These are phyloP conservation scores for Drosophila anomalata DNA, from an alignment of 2,888 invertebrate species.

Conservation along the genomic window DNA sequence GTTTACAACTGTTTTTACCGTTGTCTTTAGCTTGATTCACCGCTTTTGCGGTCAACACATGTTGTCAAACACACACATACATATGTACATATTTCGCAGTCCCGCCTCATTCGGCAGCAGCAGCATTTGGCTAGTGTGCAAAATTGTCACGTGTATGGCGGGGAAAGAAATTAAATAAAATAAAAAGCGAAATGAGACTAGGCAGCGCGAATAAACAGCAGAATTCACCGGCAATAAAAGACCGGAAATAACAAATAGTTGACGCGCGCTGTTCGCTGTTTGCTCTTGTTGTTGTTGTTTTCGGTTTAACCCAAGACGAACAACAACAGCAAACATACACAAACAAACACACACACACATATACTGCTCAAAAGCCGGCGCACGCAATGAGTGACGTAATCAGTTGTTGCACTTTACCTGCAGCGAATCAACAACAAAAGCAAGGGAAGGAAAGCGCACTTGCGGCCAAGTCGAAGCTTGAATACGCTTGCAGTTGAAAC, in stretches of 20 bases:
- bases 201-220: neutral
- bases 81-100: neutral
- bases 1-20: conserved; percentile 75
- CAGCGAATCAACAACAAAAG: conserved; percentile 5
- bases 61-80: conserved; percentile 5
- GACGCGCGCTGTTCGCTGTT: conserved; percentile 25
- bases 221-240: conserved; percentile 40
- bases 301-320: conserved; percentile 8
- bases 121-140: conserved; percentile 16
- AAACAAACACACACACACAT: conserved; percentile 3
- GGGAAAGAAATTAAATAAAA: conserved; percentile 7
- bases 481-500: neutral
- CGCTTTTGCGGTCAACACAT: conserved; percentile 51
- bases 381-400: conserved; percentile 71
- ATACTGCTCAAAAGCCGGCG: conserved; percentile 27
- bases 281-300: conserved; percentile 9
- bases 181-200: neutral
- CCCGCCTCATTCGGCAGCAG: conserved; percentile 2
- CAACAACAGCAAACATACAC: conserved; percentile 8
- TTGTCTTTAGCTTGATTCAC: conserved; percentile 56
- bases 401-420: conserved; percentile 60
- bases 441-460: neutral
- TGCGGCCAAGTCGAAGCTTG: neutral
- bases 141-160: conserved; percentile 27
- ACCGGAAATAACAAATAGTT: conserved; percentile 69